These are phyloP conservation scores for Catocala sponsa DNA, from an alignment of 2,888 invertebrate species.

Conservation along the genomic window DNA sequence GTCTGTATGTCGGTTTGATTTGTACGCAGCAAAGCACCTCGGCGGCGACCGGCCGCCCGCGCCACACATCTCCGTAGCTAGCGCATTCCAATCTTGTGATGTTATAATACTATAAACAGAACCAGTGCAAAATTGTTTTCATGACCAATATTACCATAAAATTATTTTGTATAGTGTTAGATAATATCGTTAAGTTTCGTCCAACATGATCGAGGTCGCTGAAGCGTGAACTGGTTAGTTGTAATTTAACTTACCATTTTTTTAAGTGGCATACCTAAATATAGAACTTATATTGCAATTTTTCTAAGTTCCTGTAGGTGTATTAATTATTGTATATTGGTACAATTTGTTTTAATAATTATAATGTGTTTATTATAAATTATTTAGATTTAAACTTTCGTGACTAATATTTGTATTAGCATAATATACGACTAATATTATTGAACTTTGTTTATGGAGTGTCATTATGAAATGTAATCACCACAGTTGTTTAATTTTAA, in stretches of 20 bases:
- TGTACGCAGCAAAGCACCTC: slow-evolving; percentile 34
- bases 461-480: slow-evolving; percentile 21
- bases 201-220: slow-evolving; percentile 59
- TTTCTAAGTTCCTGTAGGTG: slow-evolving; percentile 88
- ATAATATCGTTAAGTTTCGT: slow-evolving; percentile 71
- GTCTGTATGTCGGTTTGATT: slow-evolving; percentile 46
- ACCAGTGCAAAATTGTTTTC: slow-evolving; percentile 73
- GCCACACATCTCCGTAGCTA: slow-evolving; percentile 65
- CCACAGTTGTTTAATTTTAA: slow-evolving; percentile 29
- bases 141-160: slow-evolving; percentile 75
- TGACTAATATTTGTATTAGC: slow-evolving; percentile 75
- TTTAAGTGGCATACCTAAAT: slow-evolving; percentile 87
- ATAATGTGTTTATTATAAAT: slow-evolving; percentile 85
- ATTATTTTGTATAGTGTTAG: slow-evolving; percentile 74
- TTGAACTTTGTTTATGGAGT: slow-evolving; percentile 32
- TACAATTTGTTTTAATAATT: slow-evolving; percentile 86
- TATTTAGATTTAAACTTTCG: slow-evolving; percentile 81
- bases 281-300: slow-evolving; percentile 88
- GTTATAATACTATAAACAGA: slow-evolving; percentile 36
- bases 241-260: slow-evolving; percentile 72
- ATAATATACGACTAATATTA: slow-evolving; percentile 64
- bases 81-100: slow-evolving; percentile 82
- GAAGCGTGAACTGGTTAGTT: slow-evolving; percentile 67
- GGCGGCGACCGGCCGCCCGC: slow-evolving; percentile 7
- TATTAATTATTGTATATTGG: slow-evolving; percentile 86